Evolutionary conservation across 1,140 invertebrate species (phyloP).

Genomic region (Helicoverpa zea): DNA sequence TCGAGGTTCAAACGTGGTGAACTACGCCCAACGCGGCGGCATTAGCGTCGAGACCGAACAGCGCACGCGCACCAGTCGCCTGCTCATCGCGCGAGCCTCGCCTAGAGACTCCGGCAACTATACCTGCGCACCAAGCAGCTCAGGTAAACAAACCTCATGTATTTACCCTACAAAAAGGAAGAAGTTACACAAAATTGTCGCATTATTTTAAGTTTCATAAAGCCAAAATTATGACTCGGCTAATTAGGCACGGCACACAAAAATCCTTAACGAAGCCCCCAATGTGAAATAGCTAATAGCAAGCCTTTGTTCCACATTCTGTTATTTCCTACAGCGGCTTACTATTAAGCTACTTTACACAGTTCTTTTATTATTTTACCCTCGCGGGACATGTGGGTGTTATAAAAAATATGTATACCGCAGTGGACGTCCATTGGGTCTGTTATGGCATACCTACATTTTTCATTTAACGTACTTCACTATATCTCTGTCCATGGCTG

Average conservation of each 20-base stretch:
- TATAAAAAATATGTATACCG: constrained; percentile 37
- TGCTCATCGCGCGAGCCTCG: constrained; percentile 93
- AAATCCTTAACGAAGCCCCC: constrained; percentile 23
- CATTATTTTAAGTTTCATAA: constrained; percentile 29
- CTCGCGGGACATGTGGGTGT: constrained; percentile 26
- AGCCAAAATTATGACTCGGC: constrained; percentile 19
- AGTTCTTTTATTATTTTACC: constrained; percentile 39
- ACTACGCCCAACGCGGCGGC: constrained; percentile 94
- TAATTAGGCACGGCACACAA: constrained; percentile 27
- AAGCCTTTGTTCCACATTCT: constrained; percentile 13
- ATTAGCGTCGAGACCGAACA: constrained; percentile 96
- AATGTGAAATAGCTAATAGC: constrained; percentile 31
- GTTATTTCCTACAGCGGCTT: constrained; percentile 13
- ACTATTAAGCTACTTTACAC: constrained; percentile 22
- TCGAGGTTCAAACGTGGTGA: constrained; percentile 94
- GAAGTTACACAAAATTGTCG: neutral
- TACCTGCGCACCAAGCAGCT: constrained; percentile 92
- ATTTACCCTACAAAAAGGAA: neutral
- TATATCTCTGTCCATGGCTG: constrained; percentile 57
- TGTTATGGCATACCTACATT: constrained; percentile 50
- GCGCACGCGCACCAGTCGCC: constrained; percentile 93
- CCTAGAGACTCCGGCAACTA: constrained; percentile 95
- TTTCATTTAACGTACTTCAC: constrained; percentile 51
- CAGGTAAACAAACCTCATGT: constrained; percentile 76
- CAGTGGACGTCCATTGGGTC: constrained; percentile 8